Percentiles rank a stretch among this genome's conserved stretches.
Conservation (phyloP, 2,113 vertebrate genomes). For the Rhadina sibilatrix region DNA sequence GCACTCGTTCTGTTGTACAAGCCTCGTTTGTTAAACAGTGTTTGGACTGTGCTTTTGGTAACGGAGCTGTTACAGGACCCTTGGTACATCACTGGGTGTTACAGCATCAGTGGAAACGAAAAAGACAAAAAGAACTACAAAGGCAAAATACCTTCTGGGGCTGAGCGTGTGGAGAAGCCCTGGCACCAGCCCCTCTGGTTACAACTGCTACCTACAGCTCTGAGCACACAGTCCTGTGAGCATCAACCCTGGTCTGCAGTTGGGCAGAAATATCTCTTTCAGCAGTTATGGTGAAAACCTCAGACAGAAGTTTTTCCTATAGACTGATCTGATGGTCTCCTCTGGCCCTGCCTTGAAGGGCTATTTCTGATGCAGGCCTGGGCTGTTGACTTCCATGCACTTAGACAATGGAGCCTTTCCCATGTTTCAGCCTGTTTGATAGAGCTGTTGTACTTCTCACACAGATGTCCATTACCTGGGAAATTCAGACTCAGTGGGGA, state of each 20-base stretch:
- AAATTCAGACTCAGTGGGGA: not conserved
- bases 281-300: not conserved
- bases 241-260: accelerated
- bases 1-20: not conserved
- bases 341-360: not conserved
- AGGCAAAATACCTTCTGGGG: not conserved
- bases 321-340: not conserved
- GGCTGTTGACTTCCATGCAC: not conserved
- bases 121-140: not conserved
- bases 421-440: not conserved
- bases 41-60: not conserved
- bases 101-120: not conserved
- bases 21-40: not conserved
- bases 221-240: not conserved
- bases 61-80: not conserved
- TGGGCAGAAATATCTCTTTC: not conserved
- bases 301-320: not conserved
- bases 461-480: not conserved
- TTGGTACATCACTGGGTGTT: not conserved
- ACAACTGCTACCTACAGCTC: not conserved
- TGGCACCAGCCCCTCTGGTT: not conserved
- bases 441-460: not conserved
- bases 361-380: not conserved
- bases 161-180: not conserved
- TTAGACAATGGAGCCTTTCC: not conserved